Conservation (phyloP, 2,888 invertebrate genomes). For the Parascotia fuliginaria region DNA sequence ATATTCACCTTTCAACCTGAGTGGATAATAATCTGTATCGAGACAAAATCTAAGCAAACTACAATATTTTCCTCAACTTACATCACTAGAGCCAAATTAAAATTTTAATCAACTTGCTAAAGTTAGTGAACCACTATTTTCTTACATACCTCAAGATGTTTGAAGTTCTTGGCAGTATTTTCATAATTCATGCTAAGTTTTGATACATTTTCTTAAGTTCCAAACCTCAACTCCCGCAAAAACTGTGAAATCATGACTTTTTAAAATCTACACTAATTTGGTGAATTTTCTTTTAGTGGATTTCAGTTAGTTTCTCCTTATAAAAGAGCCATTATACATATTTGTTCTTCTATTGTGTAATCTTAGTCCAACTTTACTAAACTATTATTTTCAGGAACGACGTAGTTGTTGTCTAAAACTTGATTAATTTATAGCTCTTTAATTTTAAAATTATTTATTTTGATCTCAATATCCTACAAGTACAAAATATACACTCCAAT, state of each 20-base stretch:
- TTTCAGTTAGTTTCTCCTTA: not conserved
- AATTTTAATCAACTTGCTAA: conserved; percentile 18
- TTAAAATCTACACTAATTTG: not conserved
- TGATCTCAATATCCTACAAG: too few species aligned
- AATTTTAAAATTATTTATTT: too few species aligned
- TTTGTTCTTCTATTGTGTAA: not conserved
- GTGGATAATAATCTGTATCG: not conserved
- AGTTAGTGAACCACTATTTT: conserved; percentile 22
- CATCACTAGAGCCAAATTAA: conserved; percentile 29
- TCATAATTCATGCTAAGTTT: conserved; percentile 19
- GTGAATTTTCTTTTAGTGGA: not conserved
- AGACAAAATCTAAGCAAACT: conserved; percentile 10
- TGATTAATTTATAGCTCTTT: too few species aligned
- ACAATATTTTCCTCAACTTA: conserved; percentile 18
- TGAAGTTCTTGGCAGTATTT: conserved; percentile 7
- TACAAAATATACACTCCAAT: too few species aligned
- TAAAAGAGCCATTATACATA: not conserved
- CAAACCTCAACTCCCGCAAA: too few species aligned
- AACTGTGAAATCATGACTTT: not conserved
- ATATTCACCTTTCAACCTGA: too few species aligned
- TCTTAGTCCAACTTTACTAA: not conserved
- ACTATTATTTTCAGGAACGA: not conserved
- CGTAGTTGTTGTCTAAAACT: too few species aligned
- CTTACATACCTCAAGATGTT: conserved; percentile 11
- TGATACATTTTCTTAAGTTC: not conserved